Conservation (phyloP, 2,797 vertebrate genomes). For the Channa striata region DNA sequence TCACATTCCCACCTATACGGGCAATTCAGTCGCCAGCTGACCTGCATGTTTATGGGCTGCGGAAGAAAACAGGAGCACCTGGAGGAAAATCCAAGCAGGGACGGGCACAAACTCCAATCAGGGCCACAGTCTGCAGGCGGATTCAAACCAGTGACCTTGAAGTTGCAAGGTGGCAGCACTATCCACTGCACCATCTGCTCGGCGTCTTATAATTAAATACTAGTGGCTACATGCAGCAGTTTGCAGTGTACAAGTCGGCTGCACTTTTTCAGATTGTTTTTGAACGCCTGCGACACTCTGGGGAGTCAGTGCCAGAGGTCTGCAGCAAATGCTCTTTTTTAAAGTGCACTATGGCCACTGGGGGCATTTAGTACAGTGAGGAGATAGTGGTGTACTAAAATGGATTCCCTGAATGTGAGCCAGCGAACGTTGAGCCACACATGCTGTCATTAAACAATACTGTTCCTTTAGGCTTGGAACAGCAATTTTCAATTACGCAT, state of each 20-base stretch:
- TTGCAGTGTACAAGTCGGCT: slow-evolving; percentile 4
- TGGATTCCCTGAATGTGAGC: slow-evolving; percentile 54
- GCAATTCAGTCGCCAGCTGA: no score
- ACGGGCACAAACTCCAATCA: no score
- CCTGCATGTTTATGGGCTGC: no score
- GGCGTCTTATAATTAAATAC: background rate
- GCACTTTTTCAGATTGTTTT: slow-evolving; percentile 15
- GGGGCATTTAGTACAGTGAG: slow-evolving; percentile 38
- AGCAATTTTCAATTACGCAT: slow-evolving; percentile 69
- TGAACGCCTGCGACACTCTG: slow-evolving; percentile 17
- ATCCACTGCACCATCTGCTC: no score
- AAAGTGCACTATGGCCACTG: slow-evolving; percentile 29
- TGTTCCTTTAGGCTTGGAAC: slow-evolving; percentile 48
- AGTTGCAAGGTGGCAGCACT: no score
- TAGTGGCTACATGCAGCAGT: background rate
- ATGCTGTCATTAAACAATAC: slow-evolving; percentile 63
- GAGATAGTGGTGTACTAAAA: slow-evolving; percentile 54
- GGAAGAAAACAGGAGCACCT: no score
- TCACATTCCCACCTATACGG: no score
- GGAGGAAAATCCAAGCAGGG: no score
- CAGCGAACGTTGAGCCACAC: slow-evolving; percentile 67
- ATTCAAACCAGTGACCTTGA: no score
- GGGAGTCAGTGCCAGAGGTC: slow-evolving; percentile 49
- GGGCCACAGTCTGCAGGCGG: no score
- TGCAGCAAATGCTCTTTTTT: slow-evolving; percentile 48